These are phyloP conservation scores for Tanaodytes sp. DNA, from an alignment of 2,888 invertebrate species.

Conservation along the genomic window DNA sequence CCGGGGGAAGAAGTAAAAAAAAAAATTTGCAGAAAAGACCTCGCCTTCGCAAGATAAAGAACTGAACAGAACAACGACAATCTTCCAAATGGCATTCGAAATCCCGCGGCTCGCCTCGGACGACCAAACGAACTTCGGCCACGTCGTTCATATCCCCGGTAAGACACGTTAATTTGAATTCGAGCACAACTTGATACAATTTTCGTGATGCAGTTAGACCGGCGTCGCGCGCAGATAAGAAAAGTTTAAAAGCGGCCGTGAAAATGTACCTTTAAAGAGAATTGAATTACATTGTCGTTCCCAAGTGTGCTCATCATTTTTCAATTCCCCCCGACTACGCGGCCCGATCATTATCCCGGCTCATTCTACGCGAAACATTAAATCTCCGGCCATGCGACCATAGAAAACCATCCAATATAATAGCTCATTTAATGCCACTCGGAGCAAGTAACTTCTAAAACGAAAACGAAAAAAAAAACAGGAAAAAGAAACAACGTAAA, in stretches of 20 bases:
- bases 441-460: conserved; percentile 11
- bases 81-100: no score
- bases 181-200: neutral
- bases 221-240: no score
- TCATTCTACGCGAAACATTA: conserved; percentile 14
- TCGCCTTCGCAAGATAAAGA: no score
- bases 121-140: no score
- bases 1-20: no score
- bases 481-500: conserved; percentile 1
- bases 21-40: no score
- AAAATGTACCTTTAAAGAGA: neutral
- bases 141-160: no score
- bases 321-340: conserved; percentile 16
- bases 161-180: no score
- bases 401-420: conserved; percentile 23
- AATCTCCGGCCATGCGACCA: conserved; percentile 21
- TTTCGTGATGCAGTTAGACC: neutral
- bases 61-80: no score
- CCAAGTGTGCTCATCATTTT: conserved; percentile 4
- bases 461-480: conserved; percentile 3
- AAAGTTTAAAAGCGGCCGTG: neutral
- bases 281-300: conserved; percentile 7
- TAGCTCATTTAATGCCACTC: conserved; percentile 38
- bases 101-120: no score
- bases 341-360: neutral